phyloP scores from a whole-genome alignment of 2,888 invertebrate species.

The Acanthosepion esculentum region DNA sequence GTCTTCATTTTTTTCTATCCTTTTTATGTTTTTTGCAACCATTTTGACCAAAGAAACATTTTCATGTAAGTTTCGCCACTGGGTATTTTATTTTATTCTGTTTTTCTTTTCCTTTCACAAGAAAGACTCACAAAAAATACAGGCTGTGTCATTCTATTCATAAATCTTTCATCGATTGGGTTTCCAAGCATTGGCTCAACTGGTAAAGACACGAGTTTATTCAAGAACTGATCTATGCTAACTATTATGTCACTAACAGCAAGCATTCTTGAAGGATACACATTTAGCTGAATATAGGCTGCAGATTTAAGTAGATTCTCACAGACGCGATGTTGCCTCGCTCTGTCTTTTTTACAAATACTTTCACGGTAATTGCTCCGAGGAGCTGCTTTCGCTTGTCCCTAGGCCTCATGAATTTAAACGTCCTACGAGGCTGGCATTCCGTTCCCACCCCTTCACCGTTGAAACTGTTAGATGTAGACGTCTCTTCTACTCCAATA shows the following conservation, averaged over 20 bases:
- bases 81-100: not conserved
- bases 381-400: too few species aligned
- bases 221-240: not conserved
- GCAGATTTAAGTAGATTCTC: too few species aligned
- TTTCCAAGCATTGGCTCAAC: not conserved
- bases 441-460: too few species aligned
- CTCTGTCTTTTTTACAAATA: too few species aligned
- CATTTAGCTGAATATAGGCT: not conserved
- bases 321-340: too few species aligned
- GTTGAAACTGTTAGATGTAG: too few species aligned
- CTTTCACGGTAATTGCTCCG: too few species aligned
- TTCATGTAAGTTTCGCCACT: not conserved
- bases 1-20: too few species aligned
- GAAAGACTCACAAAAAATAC: not conserved
- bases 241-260: not conserved
- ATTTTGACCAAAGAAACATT: constrained; percentile 20
- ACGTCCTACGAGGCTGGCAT: too few species aligned
- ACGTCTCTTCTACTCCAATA: too few species aligned
- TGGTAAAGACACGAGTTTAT: not conserved
- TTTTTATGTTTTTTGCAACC: not conserved
- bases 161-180: not conserved
- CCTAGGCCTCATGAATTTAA: too few species aligned
- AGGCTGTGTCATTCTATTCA: not conserved
- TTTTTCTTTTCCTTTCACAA: not conserved
- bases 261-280: not conserved